Conservation (phyloP, 2,797 vertebrate genomes). For the Chaunax sp. region DNA sequence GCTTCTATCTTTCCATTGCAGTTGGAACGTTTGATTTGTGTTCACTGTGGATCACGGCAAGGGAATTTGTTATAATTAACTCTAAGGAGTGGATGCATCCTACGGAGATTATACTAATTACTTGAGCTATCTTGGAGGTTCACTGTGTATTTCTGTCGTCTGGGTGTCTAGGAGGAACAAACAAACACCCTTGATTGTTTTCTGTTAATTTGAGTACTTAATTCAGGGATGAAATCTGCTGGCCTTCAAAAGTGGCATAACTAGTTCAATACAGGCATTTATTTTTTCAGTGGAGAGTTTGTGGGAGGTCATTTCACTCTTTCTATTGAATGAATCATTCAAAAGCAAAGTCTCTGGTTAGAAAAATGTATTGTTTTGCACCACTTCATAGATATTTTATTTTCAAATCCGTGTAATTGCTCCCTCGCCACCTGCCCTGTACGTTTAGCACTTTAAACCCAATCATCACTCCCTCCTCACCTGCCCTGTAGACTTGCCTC, state of each 20-base stretch:
- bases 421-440: constrained; percentile 19
- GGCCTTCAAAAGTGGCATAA: constrained; percentile 7
- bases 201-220: constrained; percentile 25
- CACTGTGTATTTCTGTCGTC: constrained; percentile 57
- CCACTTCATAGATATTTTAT: constrained; percentile 8
- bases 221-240: not conserved
- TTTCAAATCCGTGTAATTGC: constrained; percentile 13
- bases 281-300: too few relatives aligned
- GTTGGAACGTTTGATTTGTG: constrained; percentile 60
- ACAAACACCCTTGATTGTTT: constrained; percentile 39
- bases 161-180: constrained; percentile 47
- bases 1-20: constrained; percentile 49
- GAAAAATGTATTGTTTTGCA: constrained; percentile 18
- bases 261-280: not conserved
- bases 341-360: not conserved
- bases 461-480: constrained; percentile 29
- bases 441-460: constrained; percentile 37
- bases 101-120: constrained; percentile 76
- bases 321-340: not conserved
- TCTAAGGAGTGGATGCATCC: constrained; percentile 69
- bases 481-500: constrained; percentile 44
- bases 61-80: constrained; percentile 76
- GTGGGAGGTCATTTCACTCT: not conserved
- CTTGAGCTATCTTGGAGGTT: constrained; percentile 68
- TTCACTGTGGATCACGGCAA: constrained; percentile 45